Evolutionary conservation across 2,113 vertebrate genomes (phyloP).

Genomic region (Archilochus colubris): DNA sequence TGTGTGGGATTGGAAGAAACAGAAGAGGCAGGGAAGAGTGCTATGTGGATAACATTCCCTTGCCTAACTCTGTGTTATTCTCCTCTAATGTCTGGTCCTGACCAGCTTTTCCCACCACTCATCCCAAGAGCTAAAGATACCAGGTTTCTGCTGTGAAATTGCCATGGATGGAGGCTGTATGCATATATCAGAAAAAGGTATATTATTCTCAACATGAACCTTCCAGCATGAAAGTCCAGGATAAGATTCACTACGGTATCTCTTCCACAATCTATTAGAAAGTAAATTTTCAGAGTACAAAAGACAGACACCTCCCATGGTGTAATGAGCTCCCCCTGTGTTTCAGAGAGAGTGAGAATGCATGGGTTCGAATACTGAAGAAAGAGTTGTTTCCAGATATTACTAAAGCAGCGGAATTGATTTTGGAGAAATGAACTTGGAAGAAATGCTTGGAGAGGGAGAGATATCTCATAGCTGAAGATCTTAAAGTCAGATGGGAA

Average conservation of each 20-base stretch:
- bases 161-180: not conserved
- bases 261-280: not conserved
- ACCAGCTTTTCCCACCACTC: not conserved
- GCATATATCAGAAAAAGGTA: not conserved
- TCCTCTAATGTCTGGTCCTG: not conserved
- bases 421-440: not conserved
- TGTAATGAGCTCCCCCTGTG: not conserved
- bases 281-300: not conserved
- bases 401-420: not conserved
- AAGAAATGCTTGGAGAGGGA: not conserved
- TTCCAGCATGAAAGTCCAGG: not conserved
- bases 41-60: not conserved
- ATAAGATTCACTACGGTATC: not conserved
- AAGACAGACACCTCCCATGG: not conserved
- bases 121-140: not conserved
- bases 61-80: not conserved
- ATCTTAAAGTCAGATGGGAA: not conserved
- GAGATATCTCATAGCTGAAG: not conserved
- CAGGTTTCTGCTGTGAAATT: not conserved
- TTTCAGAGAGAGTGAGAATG: not conserved
- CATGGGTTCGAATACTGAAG: not conserved
- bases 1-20: not conserved
- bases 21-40: not conserved
- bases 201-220: not conserved
- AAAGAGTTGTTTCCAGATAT: not conserved